Evolutionary conservation across 2,113 vertebrate genomes (phyloP).

Genomic region (human (Homo sapiens)): GRCh38 chr1:151093501-151094000

Average conservation of each 20-base stretch:
- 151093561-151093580: too few relatives aligned
- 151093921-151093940: not conserved
- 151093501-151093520: not conserved
- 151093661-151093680: not conserved
- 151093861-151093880: not conserved
- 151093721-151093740: not conserved
- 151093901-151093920: not conserved
- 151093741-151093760: slow-evolving; percentile 27
- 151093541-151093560: too few relatives aligned
- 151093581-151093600: too few relatives aligned
- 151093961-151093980: not conserved
- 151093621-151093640: not conserved
- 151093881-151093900: not conserved
- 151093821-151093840: not conserved
- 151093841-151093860: not conserved
- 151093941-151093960: not conserved
- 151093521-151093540: not conserved
- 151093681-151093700: not conserved
- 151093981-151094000: not conserved
- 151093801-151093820: not conserved
- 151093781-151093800: slow-evolving; percentile 1
- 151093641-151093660: not conserved
- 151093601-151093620: too few relatives aligned
- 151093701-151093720: slow-evolving; percentile 1
- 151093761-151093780: not conserved